Evolutionary conservation across 2,113 vertebrate genomes (phyloP), one percentile per base, ranked within the genome.

Genomic region (Andinoacara biseriatus): DNA sequence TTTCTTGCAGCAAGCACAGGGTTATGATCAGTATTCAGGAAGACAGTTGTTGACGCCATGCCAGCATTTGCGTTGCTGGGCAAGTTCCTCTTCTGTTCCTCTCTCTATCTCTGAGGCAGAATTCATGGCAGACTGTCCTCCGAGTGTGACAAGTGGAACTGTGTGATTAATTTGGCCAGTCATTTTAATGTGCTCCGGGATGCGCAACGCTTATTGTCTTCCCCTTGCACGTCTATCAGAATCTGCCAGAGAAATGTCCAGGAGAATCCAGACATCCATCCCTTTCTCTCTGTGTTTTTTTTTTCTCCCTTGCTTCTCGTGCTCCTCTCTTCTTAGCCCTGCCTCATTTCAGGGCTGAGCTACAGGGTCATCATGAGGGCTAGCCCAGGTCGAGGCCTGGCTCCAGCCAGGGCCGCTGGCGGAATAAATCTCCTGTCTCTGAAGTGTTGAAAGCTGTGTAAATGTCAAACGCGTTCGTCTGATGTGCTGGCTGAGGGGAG

Each of bases 161-260:
- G 91, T 90, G 94, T 93, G 92, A 96, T 94, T 94, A 86, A 95
- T 95, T 94, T 94, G 94, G 93, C 89, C 90, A 80, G 91, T 93
- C 92, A 65, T 90, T 95, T 94, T 93, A 94, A 94, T 94, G 92
- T 92, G 93, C 91, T 94, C 63, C 81, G 87, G 94, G 92, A 94
- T 72, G 89, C 84, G 52, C 90, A 46, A 10, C 81, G 86, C 92
- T 94, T 94, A 91, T 94, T 94, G 94, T 94, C 92, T 90, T 88
- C 90, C 78, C 91, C 69, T 58, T 78, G 85, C 88, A 87, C 84
- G 87, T 95, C 91, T 90, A 87, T 92, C 87, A 72, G 89, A 93
- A 92, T 90, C 79, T 90, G 89, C 83, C 87, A 90, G 86, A 88
- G 83, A 92, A 88, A 88, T 82, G 76, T 91, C 85, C 76, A 75